Evolutionary conservation across 2,797 vertebrate genomes (phyloP).

Genomic region (Ciconia nigra): DNA sequence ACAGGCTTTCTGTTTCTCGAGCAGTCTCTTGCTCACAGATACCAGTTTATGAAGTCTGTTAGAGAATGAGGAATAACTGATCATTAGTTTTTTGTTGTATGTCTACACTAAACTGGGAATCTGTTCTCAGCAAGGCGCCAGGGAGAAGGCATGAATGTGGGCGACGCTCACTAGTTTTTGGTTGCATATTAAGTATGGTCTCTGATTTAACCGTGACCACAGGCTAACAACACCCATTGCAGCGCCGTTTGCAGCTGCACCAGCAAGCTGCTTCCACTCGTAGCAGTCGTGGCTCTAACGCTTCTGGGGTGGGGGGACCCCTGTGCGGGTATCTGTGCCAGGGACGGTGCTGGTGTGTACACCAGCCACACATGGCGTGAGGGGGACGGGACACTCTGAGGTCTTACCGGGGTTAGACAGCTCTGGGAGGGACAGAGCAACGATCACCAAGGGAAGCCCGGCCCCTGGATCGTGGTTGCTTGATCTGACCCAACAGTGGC

Average conservation of each 20-base stretch:
- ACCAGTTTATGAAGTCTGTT: neutral
- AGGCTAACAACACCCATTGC: too few species aligned
- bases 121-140: neutral
- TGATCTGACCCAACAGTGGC: neutral
- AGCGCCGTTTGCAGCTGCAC: rapidly evolving
- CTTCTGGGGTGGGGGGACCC: neutral
- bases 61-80: neutral
- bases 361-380: rapidly evolving
- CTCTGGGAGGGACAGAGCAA: neutral
- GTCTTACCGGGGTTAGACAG: neutral
- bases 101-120: neutral
- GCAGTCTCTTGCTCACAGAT: neutral
- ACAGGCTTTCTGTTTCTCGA: rapidly evolving
- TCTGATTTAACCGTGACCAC: neutral
- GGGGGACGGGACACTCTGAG: neutral
- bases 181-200: neutral
- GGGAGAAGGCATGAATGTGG: neutral
- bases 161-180: neutral
- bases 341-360: neutral
- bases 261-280: neutral
- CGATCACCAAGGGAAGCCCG: rapidly evolving
- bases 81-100: neutral
- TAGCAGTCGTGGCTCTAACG: neutral
- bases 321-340: neutral
- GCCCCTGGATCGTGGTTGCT: rapidly evolving